A percentile compares a stretch with the other conserved stretches of the same genome.
phyloP scores from a whole-genome alignment of 2,113 vertebrate species.

The Columbina picui region DNA sequence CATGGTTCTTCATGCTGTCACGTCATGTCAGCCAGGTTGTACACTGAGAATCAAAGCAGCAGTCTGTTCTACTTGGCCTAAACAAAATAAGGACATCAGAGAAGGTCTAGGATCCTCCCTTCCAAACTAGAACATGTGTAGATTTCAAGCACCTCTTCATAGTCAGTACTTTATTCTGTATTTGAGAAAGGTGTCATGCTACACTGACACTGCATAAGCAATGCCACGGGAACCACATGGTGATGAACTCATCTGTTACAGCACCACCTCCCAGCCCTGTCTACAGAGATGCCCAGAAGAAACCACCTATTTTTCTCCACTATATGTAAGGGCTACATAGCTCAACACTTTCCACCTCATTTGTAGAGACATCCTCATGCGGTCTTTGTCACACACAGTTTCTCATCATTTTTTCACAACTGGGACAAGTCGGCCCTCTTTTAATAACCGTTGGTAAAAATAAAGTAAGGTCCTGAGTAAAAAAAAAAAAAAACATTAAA shows the following conservation, averaged over 20 bases:
- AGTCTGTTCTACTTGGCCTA: neutral
- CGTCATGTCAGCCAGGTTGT: neutral
- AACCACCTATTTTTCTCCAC: neutral
- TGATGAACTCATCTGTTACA: neutral
- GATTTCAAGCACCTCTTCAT: neutral
- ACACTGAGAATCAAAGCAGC: neutral
- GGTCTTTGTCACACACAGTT: neutral
- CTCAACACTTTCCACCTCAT: neutral
- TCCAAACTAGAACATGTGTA: neutral
- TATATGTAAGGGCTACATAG: neutral
- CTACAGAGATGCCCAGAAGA: neutral
- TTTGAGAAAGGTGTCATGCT: neutral
- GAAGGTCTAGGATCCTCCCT: neutral
- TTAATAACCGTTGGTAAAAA: neutral
- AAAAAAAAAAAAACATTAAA: neutral
- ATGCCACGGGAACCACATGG: accelerated
- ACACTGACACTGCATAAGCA: neutral
- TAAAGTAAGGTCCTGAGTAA: neutral
- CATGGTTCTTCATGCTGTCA: neutral
- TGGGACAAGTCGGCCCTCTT: neutral
- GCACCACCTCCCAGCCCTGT: neutral
- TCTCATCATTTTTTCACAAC: neutral
- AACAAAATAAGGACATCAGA: neutral
- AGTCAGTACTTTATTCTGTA: neutral
- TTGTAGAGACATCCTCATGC: neutral